Percentiles rank a stretch among this genome's conserved stretches.
Conservation (phyloP, 2,888 invertebrate species). For the Eupithecia pulchellata region DNA sequence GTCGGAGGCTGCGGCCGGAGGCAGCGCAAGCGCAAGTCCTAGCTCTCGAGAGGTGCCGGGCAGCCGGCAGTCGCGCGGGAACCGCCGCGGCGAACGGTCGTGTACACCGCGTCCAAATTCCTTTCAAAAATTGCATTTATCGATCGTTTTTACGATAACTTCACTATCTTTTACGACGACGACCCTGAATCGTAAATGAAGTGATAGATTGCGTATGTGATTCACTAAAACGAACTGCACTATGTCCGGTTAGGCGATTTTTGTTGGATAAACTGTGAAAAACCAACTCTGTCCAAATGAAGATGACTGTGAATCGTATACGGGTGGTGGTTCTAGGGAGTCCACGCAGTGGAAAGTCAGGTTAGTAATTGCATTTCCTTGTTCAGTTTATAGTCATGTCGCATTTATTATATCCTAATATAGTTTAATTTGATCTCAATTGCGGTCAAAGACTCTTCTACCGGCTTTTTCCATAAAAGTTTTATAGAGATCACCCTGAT, state of each 20-base stretch:
- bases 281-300: constrained; percentile 77
- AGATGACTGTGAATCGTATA: constrained; percentile 92
- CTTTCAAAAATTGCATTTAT: constrained; percentile 52
- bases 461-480: constrained; percentile 6
- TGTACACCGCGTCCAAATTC: constrained; percentile 52
- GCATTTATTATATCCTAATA: constrained; percentile 41
- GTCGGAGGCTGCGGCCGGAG: constrained; percentile 63
- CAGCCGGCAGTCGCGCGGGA: constrained; percentile 77
- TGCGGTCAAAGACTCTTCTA: constrained; percentile 38
- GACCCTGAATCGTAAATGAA: constrained; percentile 59
- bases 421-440: constrained; percentile 45
- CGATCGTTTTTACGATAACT: constrained; percentile 80
- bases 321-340: constrained; percentile 92
- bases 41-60: constrained; percentile 59
- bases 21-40: constrained; percentile 71
- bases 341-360: constrained; percentile 91
- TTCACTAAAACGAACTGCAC: constrained; percentile 47
- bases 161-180: constrained; percentile 51
- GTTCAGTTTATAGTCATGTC: constrained; percentile 41
- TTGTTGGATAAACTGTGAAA: constrained; percentile 57
- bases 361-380: constrained; percentile 80
- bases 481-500: neutral
- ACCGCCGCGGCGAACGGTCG: constrained; percentile 72
- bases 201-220: constrained; percentile 62
- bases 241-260: constrained; percentile 65